phyloP scores from a whole-genome alignment of 2,888 invertebrate genomes.

The Calameuta pallipes region DNA sequence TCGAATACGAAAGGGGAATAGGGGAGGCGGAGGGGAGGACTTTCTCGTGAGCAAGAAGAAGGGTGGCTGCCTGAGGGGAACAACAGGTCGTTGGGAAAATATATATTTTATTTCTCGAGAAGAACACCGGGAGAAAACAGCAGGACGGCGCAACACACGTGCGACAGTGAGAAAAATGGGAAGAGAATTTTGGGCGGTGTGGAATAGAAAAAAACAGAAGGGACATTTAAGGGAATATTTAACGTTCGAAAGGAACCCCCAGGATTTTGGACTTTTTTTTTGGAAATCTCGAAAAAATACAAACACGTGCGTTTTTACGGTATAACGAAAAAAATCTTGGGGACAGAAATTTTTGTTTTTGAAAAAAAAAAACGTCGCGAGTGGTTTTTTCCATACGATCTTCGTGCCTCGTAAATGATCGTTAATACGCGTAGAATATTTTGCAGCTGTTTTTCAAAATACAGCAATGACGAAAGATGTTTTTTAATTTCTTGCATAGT shows the following conservation, averaged over 20 bases:
- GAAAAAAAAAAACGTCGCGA: neutral
- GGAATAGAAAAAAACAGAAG: neutral
- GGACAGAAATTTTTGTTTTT: neutral
- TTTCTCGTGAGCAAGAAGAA: neutral
- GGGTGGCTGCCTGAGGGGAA: neutral
- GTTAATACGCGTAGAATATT: neutral
- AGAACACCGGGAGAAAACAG: neutral
- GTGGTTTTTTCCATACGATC: too few species aligned
- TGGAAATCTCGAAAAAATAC: neutral
- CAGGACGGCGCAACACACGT: neutral
- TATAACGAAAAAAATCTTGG: neutral
- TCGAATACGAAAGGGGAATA: neutral
- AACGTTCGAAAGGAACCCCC: neutral
- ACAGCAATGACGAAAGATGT: neutral
- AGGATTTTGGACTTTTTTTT: neutral
- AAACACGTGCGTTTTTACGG: neutral
- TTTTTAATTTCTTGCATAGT: neutral
- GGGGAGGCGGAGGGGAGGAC: neutral
- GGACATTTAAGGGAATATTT: neutral
- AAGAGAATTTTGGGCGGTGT: neutral
- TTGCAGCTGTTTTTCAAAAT: neutral
- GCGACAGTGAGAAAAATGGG: neutral
- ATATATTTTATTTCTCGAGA: neutral
- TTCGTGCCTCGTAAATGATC: neutral
- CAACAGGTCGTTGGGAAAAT: neutral